Evolutionary conservation across 1,140 invertebrate genomes (phyloP), one percentile per base, ranked within the genome.

Genomic region (Papilio polytes): DNA sequence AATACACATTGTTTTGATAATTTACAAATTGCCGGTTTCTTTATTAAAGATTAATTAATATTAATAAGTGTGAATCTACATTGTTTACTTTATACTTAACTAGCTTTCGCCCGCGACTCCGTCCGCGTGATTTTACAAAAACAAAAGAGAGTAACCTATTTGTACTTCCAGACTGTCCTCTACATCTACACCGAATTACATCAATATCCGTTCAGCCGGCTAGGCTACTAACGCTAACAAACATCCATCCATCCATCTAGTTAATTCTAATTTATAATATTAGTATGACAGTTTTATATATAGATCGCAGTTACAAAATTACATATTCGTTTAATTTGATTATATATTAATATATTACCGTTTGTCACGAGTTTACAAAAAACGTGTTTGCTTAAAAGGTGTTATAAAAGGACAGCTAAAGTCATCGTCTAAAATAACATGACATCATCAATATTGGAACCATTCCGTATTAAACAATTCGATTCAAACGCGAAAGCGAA

Each of bases 321-420:
- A 63, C 7, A 56, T 59, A 59, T 26, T 63, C 59, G 10, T 63
- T 63, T 26, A 22, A 31, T 22, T 26, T 63, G 59, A 63, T 63
- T 15, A 70, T 36, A 70, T 36, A 36, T 70, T 70, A 31, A 70
- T 12, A 70, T 70, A 70, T 18, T 70, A 70, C 31, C 26, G 12
- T 31, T 70, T 70, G 22, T 26, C 3, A 15, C 63, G 15, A 31
- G 9, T 70, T 26, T 66, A 66, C 63, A 70, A 70, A 31, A 63
- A 31, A 70, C 63, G 63, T 70, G 26, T 70, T 70, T 70, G 63
- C 22, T 70, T 70, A 70, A 70, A 70, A 70, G 63, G 63, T 70
- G 26, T 70, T 31, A 63, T 63, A 63, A 26, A 63, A 66, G 26
- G 26, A 70, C 63, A 70, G 12, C 63, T 70, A 70, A 70, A 70